Conservation (phyloP, 64 coral and sea anemone species). For the Montipora capricornis region DNA sequence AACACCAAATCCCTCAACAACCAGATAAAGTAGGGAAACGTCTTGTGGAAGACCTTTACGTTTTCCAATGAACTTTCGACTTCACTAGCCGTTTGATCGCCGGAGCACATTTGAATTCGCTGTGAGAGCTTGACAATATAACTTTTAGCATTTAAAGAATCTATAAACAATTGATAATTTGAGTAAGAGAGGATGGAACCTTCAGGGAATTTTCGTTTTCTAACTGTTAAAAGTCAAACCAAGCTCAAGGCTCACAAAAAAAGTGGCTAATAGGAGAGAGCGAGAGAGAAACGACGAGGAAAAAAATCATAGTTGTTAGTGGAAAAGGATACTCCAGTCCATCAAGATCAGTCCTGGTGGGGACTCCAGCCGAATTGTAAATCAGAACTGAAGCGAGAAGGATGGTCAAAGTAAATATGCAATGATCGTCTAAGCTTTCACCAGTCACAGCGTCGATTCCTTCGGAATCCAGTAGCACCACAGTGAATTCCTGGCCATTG, state of each 20-base stretch:
- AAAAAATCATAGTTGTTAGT: background rate
- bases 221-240: background rate
- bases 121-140: constrained; percentile 70
- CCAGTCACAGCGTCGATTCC: constrained; percentile 32
- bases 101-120: constrained; percentile 62
- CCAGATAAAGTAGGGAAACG: constrained; percentile 76
- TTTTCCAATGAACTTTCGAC: background rate
- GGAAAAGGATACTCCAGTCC: constrained; percentile 54
- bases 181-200: background rate
- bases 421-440: constrained; percentile 43
- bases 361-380: constrained; percentile 57
- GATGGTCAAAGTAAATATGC: constrained; percentile 57
- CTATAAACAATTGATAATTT: background rate
- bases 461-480: constrained; percentile 55
- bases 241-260: background rate
- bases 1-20: constrained; percentile 67
- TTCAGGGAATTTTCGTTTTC: background rate
- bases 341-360: constrained; percentile 26
- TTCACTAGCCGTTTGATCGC: background rate
- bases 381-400: constrained; percentile 44
- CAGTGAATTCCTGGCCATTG: constrained; percentile 45
- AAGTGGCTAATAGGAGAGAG: background rate
- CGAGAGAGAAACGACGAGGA: background rate
- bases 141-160: constrained; percentile 8
- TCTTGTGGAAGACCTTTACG: constrained; percentile 41